phyloP scores from a whole-genome alignment of 2,888 invertebrate species.

The Aquatica leii region DNA sequence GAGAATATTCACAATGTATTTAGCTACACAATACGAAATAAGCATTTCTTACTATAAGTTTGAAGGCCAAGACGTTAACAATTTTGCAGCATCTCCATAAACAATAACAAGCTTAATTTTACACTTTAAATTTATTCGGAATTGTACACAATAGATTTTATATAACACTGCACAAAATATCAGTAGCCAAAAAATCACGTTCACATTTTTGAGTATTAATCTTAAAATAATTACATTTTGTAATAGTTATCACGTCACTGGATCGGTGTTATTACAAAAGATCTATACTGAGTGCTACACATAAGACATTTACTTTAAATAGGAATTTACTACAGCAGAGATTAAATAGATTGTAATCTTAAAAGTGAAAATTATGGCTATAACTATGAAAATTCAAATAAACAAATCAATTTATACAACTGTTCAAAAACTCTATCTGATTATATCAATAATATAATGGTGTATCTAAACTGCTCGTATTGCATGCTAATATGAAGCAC shows the following conservation, averaged over 20 bases:
- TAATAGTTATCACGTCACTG: conserved; percentile 12
- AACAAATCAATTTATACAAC: conserved; percentile 15
- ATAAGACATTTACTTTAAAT: conserved; percentile 32
- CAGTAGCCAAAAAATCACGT: conserved; percentile 12
- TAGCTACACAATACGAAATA: conserved; percentile 30
- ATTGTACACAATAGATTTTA: conserved; percentile 9
- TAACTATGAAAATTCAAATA: conserved; percentile 7
- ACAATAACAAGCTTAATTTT: neutral
- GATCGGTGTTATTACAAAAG: conserved; percentile 23
- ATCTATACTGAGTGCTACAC: conserved; percentile 26
- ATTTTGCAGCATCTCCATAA: neutral
- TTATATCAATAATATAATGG: conserved; percentile 25
- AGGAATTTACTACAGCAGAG: conserved; percentile 24
- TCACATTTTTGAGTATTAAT: conserved; percentile 10
- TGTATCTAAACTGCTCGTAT: conserved; percentile 32
- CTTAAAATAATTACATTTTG: neutral
- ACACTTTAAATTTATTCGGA: neutral
- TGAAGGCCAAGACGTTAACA: conserved; percentile 5
- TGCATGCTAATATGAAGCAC: conserved; percentile 30
- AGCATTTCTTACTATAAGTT: conserved; percentile 20
- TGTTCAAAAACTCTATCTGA: conserved; percentile 18
- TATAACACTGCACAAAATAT: conserved; percentile 15
- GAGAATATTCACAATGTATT: conserved; percentile 35
- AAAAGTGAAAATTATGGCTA: conserved; percentile 5
- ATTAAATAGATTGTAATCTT: conserved; percentile 26